Base-by-base conservation (phyloP, 2,888 invertebrate species). In the Proisotoma minuta region DNA sequence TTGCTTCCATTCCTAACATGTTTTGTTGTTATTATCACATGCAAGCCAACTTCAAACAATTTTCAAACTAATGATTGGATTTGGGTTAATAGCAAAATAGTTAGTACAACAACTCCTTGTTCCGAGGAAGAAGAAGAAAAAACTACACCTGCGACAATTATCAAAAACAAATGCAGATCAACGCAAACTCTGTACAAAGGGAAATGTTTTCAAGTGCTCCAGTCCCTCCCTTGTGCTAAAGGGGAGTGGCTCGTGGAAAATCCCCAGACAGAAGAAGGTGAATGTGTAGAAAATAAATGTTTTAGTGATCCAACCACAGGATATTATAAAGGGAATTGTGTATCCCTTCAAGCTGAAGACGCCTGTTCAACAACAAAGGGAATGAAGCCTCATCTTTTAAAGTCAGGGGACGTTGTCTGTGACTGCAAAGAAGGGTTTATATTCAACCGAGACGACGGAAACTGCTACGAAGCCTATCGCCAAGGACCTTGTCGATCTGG, bases 211-310 rank as follows among this genome's bases (percentile, higher is more conserved):
- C 22, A 56, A 10, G 57, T 72, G 4, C 51, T 70, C 1, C 52
- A 58, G 20, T 48, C 53, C 57, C 49, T 57, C 3, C 68, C 66
- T 1, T 72, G 72, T 52, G 23, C 40, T 3, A 1, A 20, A 3
- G 64, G 63, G n/a, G 58, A 69, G 20, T 67, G 68, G 68, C 57
- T 72, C 1, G 54, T 72, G 23, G 68, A 70, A 57, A 54, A 66
- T 58, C 60, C 63, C 3, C n/a, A n/a, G 4, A 60, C 66, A 5
- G 59, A 56, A 4, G 43, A 34, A 43, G 66, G 66, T 5, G 54
- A 51, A 43, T 66, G 66, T 20, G 61, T 60, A 12, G 53, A 57
- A 26, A 60, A 64, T 27, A 60, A 58, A 34, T 64, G 64, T 23
- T 43, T 47, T 15, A 4, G 5, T 27, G 23, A n/a, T 1, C 28